These are phyloP conservation scores for Ceratoteleas bidentatus DNA, from an alignment of 1,140 invertebrate genomes.

Conservation along the genomic window DNA sequence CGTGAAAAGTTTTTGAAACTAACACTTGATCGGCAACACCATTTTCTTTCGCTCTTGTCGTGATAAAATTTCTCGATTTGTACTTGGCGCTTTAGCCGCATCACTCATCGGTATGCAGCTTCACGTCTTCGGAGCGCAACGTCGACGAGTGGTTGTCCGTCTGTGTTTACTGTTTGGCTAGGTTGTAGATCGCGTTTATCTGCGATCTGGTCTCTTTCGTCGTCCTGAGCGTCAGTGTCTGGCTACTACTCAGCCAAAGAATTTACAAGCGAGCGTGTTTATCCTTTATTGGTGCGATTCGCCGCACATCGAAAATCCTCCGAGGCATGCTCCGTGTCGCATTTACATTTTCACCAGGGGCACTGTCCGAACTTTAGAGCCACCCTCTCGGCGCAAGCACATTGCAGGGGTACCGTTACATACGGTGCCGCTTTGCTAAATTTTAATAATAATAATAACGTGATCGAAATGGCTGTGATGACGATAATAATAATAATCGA, in stretches of 20 bases:
- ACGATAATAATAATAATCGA: no score
- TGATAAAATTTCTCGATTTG: no score
- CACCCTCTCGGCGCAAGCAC: slow-evolving; percentile 14
- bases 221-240: slow-evolving; percentile 60
- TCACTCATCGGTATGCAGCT: slow-evolving; percentile 43
- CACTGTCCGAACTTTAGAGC: slow-evolving; percentile 33
- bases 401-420: slow-evolving; percentile 27
- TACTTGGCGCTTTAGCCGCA: no score
- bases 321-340: slow-evolving; percentile 37
- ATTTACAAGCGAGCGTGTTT: slow-evolving; percentile 71
- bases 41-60: no score
- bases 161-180: slow-evolving; percentile 73
- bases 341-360: slow-evolving; percentile 52
- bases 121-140: slow-evolving; percentile 44
- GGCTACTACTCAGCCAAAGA: slow-evolving; percentile 66
- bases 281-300: slow-evolving; percentile 73
- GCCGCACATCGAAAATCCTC: slow-evolving; percentile 69
- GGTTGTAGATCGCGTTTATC: slow-evolving; percentile 76
- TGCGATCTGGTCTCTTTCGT: slow-evolving; percentile 73
- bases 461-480: no score
- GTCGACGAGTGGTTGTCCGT: slow-evolving; percentile 37
- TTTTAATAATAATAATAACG: slow-evolving; percentile 22
- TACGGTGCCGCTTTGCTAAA: slow-evolving; percentile 5
- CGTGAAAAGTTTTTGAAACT: no score
- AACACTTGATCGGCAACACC: no score